These are phyloP conservation scores for Sitobion miscanthi DNA, from an alignment of 1,140 invertebrate species.

Conservation along the genomic window DNA sequence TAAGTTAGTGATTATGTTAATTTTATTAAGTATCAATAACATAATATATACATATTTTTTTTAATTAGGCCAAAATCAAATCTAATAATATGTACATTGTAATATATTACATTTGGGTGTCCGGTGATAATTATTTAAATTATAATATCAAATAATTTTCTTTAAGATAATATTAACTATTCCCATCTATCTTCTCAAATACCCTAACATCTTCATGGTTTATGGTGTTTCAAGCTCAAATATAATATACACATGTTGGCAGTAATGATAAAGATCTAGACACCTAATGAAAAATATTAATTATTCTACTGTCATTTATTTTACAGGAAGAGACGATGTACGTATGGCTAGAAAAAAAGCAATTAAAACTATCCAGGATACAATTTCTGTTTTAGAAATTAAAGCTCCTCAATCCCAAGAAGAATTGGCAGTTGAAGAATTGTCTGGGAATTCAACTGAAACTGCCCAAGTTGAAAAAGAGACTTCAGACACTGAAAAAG, in stretches of 20 bases:
- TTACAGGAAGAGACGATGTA: conserved; percentile 68
- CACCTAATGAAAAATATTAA: neutral
- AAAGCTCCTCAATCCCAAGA: conserved; percentile 63
- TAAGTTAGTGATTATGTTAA: neutral
- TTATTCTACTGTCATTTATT: neutral
- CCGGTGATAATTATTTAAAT: neutral
- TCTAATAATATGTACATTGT: neutral
- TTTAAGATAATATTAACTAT: neutral
- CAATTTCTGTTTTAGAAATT: conserved; percentile 81
- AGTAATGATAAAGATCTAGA: neutral
- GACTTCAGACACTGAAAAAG: neutral
- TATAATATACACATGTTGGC: neutral
- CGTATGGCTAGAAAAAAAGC: conserved; percentile 83
- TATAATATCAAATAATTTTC: neutral
- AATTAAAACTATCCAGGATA: conserved; percentile 85
- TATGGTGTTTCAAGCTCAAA: neutral
- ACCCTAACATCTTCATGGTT: neutral
- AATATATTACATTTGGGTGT: neutral
- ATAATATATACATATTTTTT: no score
- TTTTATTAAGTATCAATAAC: neutral
- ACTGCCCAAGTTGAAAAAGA: neutral
- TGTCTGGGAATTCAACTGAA: conserved; percentile 5
- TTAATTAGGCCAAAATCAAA: neutral
- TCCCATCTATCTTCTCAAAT: neutral
- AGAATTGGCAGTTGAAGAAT: conserved; percentile 11